Base-by-base conservation (phyloP, 2,113 vertebrate genomes). In the Strigops habroptila region DNA sequence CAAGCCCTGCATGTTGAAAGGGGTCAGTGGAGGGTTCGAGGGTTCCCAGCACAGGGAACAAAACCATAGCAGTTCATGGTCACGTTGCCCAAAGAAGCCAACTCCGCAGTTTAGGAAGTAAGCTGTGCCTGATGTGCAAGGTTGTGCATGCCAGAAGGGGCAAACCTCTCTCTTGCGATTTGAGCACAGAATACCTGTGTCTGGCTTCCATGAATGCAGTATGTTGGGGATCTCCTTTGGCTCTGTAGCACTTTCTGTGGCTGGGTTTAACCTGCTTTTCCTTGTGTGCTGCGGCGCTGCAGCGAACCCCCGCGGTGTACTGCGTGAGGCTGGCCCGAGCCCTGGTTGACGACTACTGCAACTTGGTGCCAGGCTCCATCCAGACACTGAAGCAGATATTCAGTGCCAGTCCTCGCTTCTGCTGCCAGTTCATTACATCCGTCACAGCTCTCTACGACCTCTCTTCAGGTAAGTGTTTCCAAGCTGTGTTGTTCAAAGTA, bases 381-480 rank as follows among this genome's bases (percentile, higher is more conserved):
- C 98, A 99, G 95, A 99, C 99, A 0, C 94, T 99, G 75, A 98
- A 98, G 93, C 99, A 99, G 94, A 98, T 99, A 81, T 98, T 99
- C 98, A 98, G 97, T 4, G 98, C 99, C 95, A 99, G 99, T 74
- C 99, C 99, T 28, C 99, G 99, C 49, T 99, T 99, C 98, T 99
- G 99, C 98, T 99, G 99, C 97, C 99, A 99, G 98, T 99, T 99
- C 93, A 98, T 99, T 83, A 99, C 99, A 0, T 98, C 99, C 0
- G 98, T 99, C 88, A 99, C 99, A 1, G 98, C 98, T 1, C 98
- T 99, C 5, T 99, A 99, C 0, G 99, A 99, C 97, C 97, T 99
- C 95, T 99, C 98, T 1, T 98, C 99, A 97, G 99, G 99, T 99
- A 92, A 17, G 52, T 15, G 30, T 78, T 74, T 41, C 33, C 41